These are phyloP conservation scores for Anaspis maculata DNA, from an alignment of 2,888 invertebrate species.

Conservation along the genomic window DNA sequence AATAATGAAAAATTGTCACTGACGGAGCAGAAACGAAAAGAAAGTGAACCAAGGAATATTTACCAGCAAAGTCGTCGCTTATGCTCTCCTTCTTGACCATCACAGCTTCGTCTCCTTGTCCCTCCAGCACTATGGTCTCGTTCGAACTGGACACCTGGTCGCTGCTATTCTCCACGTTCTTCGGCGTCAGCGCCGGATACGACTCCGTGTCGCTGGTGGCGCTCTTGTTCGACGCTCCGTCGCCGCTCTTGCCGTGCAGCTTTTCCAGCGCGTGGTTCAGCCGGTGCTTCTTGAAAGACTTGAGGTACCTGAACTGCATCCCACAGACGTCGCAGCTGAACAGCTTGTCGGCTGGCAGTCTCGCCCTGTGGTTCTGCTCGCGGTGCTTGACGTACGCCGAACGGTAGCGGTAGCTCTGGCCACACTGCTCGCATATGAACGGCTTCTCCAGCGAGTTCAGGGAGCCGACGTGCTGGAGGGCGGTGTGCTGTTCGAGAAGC, in stretches of 20 bases:
- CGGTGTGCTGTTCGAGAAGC: conserved; percentile 78
- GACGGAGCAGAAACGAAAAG: too few species aligned
- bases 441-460: conserved; percentile 65
- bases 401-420: conserved; percentile 78
- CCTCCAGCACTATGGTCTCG: conserved; percentile 41
- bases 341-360: conserved; percentile 79
- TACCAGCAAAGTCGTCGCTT: conserved; percentile 16
- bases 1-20: too few species aligned
- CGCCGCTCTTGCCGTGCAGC: conserved; percentile 58
- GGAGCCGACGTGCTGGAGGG: conserved; percentile 66
- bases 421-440: conserved; percentile 86
- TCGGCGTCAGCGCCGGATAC: conserved; percentile 5
- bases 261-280: conserved; percentile 80
- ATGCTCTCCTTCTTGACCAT: conserved; percentile 26
- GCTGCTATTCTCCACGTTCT: conserved; percentile 31
- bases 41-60: too few species aligned
- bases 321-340: conserved; percentile 89
- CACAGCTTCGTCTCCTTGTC: conserved; percentile 26
- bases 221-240: conserved; percentile 17
- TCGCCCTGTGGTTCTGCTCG: conserved; percentile 81
- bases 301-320: conserved; percentile 82
- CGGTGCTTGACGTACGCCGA: conserved; percentile 79
- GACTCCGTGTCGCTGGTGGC: conserved; percentile 10
- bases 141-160: conserved; percentile 42
- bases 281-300: conserved; percentile 84